Conservation (phyloP, 2,113 vertebrate genomes). For the Eublepharis macularius region DNA sequence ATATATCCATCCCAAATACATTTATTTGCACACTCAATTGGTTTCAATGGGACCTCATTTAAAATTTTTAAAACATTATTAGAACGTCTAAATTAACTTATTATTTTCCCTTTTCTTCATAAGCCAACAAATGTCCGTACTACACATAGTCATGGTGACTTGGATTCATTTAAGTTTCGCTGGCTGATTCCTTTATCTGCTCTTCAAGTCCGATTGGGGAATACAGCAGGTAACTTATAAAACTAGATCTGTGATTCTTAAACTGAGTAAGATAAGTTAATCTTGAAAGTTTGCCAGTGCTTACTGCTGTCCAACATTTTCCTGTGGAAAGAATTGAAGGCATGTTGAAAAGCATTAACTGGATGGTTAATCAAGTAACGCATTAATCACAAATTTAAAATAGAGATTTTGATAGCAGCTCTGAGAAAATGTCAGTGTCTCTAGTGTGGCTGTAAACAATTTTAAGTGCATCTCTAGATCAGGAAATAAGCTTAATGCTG, state of each 20-base stretch:
- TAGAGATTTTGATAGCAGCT: background rate
- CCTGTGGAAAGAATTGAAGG: background rate
- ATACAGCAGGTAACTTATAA: conserved; percentile 85
- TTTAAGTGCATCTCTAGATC: background rate
- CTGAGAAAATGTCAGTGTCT: background rate
- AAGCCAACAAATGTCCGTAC: conserved; percentile 81
- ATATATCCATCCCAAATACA: background rate
- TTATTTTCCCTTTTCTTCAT: background rate
- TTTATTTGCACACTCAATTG: background rate
- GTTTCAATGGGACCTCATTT: background rate
- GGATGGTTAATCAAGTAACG: background rate
- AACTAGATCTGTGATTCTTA: background rate
- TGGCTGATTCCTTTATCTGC: conserved; percentile 95
- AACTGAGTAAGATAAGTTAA: background rate
- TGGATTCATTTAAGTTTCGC: conserved; percentile 93
- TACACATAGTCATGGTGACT: conserved; percentile 82
- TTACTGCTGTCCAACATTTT: background rate
- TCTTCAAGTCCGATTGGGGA: conserved; percentile 92
- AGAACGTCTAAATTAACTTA: conserved; percentile 8
- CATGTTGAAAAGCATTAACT: background rate
- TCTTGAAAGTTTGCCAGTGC: background rate
- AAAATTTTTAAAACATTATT: background rate
- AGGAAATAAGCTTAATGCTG: background rate
- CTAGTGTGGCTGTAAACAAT: background rate
- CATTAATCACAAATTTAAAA: background rate